Evolutionary conservation across 1,140 invertebrate species (phyloP).

Genomic region (Apocrypta bakeri): DNA sequence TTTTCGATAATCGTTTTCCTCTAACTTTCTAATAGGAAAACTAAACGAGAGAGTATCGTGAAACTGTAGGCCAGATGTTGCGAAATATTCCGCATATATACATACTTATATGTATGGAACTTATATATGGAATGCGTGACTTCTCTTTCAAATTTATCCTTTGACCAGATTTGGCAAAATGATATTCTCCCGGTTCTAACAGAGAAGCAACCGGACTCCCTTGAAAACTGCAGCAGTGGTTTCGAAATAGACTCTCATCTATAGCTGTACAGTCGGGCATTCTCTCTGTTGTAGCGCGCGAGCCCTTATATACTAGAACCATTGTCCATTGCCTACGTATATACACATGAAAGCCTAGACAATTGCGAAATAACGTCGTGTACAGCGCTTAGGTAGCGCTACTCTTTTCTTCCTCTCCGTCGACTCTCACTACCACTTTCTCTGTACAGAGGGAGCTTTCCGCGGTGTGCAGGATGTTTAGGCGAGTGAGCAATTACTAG

Average conservation of each 20-base stretch:
- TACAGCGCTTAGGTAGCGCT: too few relatives aligned
- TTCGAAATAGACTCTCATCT: conserved; percentile 22
- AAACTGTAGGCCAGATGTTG: neutral
- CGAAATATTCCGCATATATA: neutral
- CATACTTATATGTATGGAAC: too few relatives aligned
- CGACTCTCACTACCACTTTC: too few relatives aligned
- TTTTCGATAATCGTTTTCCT: neutral
- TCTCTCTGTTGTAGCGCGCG: neutral
- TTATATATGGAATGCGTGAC: too few relatives aligned
- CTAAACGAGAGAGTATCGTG: neutral
- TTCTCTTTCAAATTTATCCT: neutral
- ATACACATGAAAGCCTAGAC: neutral
- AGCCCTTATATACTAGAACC: neutral
- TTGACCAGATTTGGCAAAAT: conserved; percentile 6
- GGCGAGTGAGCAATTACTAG: conserved; percentile 36
- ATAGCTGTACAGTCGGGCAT: neutral
- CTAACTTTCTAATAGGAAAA: neutral
- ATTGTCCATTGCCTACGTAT: neutral
- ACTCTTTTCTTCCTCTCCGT: neutral
- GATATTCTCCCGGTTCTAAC: conserved; percentile 9
- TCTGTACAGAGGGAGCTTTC: neutral
- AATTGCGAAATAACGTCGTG: conserved; percentile 13
- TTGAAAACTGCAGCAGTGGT: conserved; percentile 1
- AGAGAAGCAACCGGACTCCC: neutral
- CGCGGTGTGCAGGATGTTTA: conserved; percentile 1